These are phyloP conservation scores for Stegodyphus mimosarum DNA, from an alignment of 1,140 invertebrate species.

Conservation along the genomic window DNA sequence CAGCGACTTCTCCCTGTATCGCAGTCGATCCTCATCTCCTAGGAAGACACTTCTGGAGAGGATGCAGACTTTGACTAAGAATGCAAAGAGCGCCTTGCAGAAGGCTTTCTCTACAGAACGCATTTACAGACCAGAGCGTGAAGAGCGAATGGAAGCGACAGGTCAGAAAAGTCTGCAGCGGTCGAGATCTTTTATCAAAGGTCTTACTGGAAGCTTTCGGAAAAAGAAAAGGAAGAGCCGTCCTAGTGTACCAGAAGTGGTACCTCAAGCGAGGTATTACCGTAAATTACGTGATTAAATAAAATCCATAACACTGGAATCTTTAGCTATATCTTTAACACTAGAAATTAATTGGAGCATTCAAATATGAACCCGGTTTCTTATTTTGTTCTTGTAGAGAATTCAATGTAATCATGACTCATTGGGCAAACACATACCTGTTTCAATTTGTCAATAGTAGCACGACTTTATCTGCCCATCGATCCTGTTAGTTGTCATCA, in stretches of 20 bases:
- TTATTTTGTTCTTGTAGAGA: too few relatives aligned
- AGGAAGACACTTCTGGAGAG: constrained; percentile 16
- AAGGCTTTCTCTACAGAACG: constrained; percentile 59
- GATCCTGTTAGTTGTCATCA: too few relatives aligned
- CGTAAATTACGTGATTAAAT: too few relatives aligned
- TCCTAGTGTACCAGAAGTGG: constrained; percentile 15
- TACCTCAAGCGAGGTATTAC: constrained; percentile 41
- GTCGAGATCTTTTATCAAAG: constrained; percentile 47
- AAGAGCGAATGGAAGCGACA: constrained; percentile 47
- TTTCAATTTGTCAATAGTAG: too few relatives aligned
- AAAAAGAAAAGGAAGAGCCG: constrained; percentile 24
- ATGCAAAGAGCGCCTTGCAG: constrained; percentile 40
- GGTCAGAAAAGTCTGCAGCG: constrained; percentile 9
- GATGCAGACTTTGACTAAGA: constrained; percentile 34
- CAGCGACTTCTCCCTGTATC: constrained; percentile 59
- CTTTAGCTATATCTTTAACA: too few relatives aligned
- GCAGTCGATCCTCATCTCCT: constrained; percentile 16
- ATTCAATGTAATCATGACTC: too few relatives aligned
- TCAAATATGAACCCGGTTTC: too few relatives aligned
- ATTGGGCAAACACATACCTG: too few relatives aligned
- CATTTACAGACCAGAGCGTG: constrained; percentile 56
- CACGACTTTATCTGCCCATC: too few relatives aligned
- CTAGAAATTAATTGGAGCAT: too few relatives aligned
- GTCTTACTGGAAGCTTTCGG: constrained; percentile 22
- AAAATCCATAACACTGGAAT: too few relatives aligned